A percentile compares a stretch with the other conserved stretches of the same genome.
Conservation (phyloP, 2,113 vertebrate genomes). For the Austrofundulus limnaeus region DNA sequence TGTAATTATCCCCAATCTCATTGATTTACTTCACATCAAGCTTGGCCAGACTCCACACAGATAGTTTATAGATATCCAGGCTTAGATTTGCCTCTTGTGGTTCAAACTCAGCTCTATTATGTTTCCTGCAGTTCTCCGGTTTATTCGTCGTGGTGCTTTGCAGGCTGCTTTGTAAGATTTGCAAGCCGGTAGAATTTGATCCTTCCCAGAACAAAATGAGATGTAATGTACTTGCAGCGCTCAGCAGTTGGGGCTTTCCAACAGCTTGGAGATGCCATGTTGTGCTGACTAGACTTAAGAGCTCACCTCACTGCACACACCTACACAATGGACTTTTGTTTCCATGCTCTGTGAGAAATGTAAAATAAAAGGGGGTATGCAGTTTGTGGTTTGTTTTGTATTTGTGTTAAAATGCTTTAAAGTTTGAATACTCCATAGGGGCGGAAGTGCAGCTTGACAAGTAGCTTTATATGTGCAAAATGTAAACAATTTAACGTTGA, state of each 20-base stretch:
- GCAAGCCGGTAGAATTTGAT: conserved; percentile 73
- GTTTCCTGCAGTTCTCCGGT: conserved; percentile 55
- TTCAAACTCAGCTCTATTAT: conserved; percentile 51
- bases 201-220: conserved; percentile 71
- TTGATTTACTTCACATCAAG: conserved; percentile 35
- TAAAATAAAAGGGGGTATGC: conserved; percentile 1
- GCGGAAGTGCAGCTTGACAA: conserved; percentile 26
- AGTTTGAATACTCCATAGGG: conserved; percentile 5
- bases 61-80: conserved; percentile 40
- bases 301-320: conserved; percentile 33
- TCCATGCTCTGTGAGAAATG: conserved; percentile 22
- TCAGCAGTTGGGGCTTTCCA: conserved; percentile 69
- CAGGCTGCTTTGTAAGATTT: conserved; percentile 61
- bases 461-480: background rate
- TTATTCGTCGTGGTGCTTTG: conserved; percentile 46
- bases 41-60: conserved; percentile 34
- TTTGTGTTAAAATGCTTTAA: background rate
- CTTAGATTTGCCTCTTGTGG: conserved; percentile 33
- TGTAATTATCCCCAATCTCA: conserved; percentile 47
- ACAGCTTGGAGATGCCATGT: conserved; percentile 59
- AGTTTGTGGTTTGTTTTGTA: conserved; percentile 4
- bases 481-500: too few relatives aligned
- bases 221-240: conserved; percentile 71
- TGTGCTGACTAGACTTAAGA: conserved; percentile 72
- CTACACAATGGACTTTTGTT: conserved; percentile 56